Conservation (phyloP, 2,113 vertebrate species). For the Diadophis punctatus region DNA sequence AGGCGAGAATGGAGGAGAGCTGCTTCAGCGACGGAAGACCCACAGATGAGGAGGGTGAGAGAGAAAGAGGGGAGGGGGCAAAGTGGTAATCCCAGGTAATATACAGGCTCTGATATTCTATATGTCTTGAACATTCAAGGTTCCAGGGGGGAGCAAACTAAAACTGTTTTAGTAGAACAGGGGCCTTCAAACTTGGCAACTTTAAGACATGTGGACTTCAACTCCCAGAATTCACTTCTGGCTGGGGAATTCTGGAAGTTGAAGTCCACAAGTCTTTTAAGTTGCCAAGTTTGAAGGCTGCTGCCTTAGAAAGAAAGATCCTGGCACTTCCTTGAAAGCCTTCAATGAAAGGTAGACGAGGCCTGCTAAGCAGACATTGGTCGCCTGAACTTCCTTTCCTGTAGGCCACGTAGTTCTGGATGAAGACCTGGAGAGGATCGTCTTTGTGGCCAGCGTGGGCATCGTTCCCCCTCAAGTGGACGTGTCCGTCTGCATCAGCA, state of each 20-base stretch:
- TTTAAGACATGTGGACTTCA: neutral
- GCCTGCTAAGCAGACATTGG: neutral
- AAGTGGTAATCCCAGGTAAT: neutral
- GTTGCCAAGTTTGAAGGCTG: too few relatives aligned
- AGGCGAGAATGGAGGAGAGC: slow-evolving; percentile 80
- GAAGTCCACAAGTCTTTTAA: neutral
- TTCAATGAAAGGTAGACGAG: neutral
- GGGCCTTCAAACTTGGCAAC: neutral
- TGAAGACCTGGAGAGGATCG: slow-evolving; percentile 86
- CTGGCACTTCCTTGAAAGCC: neutral
- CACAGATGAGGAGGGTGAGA: slow-evolving; percentile 72
- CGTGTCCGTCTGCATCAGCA: slow-evolving; percentile 86
- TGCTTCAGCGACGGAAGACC: slow-evolving; percentile 64
- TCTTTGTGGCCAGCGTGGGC: slow-evolving; percentile 88
- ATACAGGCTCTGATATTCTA: neutral
- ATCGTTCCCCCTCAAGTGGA: slow-evolving; percentile 85
- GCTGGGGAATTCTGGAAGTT: neutral
- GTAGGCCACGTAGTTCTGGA: slow-evolving; percentile 83
- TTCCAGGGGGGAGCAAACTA: neutral
- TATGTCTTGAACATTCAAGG: neutral
- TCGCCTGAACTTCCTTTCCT: neutral
- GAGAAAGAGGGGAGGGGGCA: fast-evolving
- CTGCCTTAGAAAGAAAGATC: neutral
- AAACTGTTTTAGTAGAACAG: neutral
- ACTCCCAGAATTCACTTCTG: neutral